phyloP scores from a whole-genome alignment of 2,113 vertebrate species.

The Nycticebus coucang region DNA sequence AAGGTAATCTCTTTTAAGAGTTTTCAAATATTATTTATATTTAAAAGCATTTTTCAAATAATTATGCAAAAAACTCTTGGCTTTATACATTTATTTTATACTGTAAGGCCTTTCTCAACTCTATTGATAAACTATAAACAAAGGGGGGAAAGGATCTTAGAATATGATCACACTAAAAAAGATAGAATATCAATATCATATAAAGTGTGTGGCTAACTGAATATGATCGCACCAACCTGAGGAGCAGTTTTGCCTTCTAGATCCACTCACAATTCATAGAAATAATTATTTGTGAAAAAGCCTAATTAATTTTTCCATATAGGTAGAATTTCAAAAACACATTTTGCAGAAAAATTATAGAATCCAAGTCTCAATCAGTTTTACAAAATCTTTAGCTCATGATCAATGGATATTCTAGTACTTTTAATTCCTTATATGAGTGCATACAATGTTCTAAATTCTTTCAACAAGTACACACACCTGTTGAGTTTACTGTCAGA shows the following conservation, averaged over 20 bases:
- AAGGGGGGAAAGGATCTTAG: not conserved
- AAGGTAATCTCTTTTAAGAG: not conserved
- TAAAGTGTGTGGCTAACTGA: not conserved
- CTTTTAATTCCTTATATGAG: not conserved
- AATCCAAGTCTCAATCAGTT: not conserved
- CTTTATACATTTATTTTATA: not conserved
- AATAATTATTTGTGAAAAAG: not conserved
- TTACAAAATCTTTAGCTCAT: slow-evolving; percentile 39
- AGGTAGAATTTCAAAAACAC: not conserved
- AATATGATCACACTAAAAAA: not conserved
- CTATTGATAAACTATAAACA: not conserved
- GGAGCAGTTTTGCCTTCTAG: not conserved
- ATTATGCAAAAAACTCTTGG: not conserved
- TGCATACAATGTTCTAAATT: not conserved
- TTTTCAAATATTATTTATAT: not conserved
- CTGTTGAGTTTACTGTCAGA: not conserved
- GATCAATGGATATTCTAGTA: not conserved
- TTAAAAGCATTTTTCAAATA: not conserved
- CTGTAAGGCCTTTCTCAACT: accelerated
- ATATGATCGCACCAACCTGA: not conserved
- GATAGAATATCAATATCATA: not conserved
- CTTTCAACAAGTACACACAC: not conserved
- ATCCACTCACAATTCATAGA: not conserved
- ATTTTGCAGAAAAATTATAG: slow-evolving; percentile 38
- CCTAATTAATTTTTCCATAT: slow-evolving; percentile 26